Base-by-base conservation (phyloP, 2,888 invertebrate genomes). In the Watsonalla binaria region DNA sequence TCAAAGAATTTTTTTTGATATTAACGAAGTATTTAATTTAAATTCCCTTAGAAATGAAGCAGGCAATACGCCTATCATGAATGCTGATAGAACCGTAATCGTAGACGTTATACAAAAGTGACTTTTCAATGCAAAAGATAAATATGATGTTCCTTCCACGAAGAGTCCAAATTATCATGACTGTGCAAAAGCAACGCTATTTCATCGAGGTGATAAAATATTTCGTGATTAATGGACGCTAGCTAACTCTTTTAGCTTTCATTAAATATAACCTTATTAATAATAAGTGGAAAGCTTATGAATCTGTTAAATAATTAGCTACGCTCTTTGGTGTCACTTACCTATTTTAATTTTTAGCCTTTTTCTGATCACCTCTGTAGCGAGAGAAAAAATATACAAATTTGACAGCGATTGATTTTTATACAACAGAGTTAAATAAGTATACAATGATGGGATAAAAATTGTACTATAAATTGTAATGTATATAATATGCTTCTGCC, bases 141-240 rank as follows among this genome's bases (percentile, higher is more conserved):
- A 56, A 46, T 46, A 49, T 37, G 45, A 49, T 52, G 33, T 54
- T 42, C 51, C 47, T 49, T 52, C 54, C 46, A 52, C 46, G 15
- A 13, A 33, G 8, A 24, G 49, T 52, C 54, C 49, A 51, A 56
- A 56, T 46, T 49, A 49, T 45, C 51, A 49, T 56, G 56, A 54
- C 46, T 47, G 34, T 34, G 56, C 56, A 51, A 49, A 52, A 56
- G 54, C 49, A 24, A 50, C 48, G 49, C 34, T 48, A 39, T 35
- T 53, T 56, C 51, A 49, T 9, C 47, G 54, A 49, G 49, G 46
- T 53, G 51, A 56, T 52, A 55, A 51, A 54, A 51, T 54, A 33
- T 47, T 45, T 37, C n/a, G 42, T 54, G 56, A 56, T 54, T 56
- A 56, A 56, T 56, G 56, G 37, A 39, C 8, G 45, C 7, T 9